Evolutionary conservation across 2,888 invertebrate genomes (phyloP), one percentile per base, ranked within the genome.

Genomic region (Metalampra italica): DNA sequence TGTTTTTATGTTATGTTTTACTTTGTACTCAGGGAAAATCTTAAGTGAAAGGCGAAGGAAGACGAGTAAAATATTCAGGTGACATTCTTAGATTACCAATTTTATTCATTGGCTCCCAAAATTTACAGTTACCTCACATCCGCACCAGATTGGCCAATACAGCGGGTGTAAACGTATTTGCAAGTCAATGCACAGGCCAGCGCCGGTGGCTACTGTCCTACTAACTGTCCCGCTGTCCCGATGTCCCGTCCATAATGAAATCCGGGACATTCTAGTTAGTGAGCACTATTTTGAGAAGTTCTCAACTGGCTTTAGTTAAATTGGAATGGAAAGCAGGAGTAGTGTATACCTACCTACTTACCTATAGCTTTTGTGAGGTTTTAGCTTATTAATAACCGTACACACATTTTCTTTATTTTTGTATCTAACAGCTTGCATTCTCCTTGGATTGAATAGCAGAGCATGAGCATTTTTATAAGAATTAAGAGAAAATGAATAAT

Each of bases 111-210:
- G 22, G 22, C 22, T 22, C 22, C 36, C 36, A n/a, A 36, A 36
- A 36, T 36, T 36, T n/a, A n/a, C 36, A 36, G 36, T 36, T n/a
- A n/a, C n/a, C 36, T 36, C 36, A 36, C 36, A n/a, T n/a, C 36
- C 11, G 1, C 36, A 11, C n/a, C n/a, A 8, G 36, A 36, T 7
- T 11, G 36, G 36, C n/a, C 36, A 36, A 9, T 3, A 3, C 36
- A 3, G 22, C 11, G 34, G 40, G 43, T 54, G 59, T 51, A 49
- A 54, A 51, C 49, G 49, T 47, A 64, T 62, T 64, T 61, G 59
- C 62, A 62, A 62, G 56, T 62, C 64, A 64, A 64, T 61, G 55
- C 32, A 48, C 42, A 40, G 47, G 47, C 45, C 49, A 36, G n/a
- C n/a, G n/a, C 36, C n/a, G 36, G 36, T 2, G 9, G 1, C 11